phyloP scores from a whole-genome alignment of 2,797 vertebrate species.

The Ataeniobius toweri region DNA sequence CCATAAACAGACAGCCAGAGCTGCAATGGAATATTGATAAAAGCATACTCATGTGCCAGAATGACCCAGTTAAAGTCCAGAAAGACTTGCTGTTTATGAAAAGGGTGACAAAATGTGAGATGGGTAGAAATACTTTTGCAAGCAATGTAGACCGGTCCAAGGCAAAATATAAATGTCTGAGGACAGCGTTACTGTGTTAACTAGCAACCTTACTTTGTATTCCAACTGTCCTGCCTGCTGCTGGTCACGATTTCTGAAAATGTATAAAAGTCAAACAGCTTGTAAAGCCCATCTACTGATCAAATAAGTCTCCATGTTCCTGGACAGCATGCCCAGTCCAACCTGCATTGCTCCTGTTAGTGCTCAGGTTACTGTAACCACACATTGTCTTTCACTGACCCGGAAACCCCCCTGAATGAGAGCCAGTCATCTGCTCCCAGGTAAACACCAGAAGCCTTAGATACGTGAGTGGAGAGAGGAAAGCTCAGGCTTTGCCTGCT shows the following conservation, averaged over 20 bases:
- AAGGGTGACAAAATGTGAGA: background rate
- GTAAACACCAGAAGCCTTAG: constrained; percentile 24
- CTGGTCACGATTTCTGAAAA: background rate
- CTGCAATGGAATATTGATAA: background rate
- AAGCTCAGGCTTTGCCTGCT: constrained; percentile 21
- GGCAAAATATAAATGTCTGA: background rate
- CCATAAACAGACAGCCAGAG: background rate
- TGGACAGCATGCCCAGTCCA: constrained; percentile 7
- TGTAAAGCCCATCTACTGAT: background rate
- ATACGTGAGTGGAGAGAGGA: constrained; percentile 17
- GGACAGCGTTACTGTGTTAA: constrained; percentile 6
- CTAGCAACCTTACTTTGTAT: constrained; percentile 15
- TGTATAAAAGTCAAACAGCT: background rate
- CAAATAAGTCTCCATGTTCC: constrained; percentile 10
- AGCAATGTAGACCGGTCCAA: background rate
- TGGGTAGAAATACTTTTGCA: background rate
- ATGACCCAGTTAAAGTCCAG: background rate
- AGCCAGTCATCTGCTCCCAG: constrained; percentile 38
- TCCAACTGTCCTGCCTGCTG: constrained; percentile 15
- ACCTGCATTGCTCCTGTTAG: constrained; percentile 21
- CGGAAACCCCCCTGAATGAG: constrained; percentile 50
- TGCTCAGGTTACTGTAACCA: constrained; percentile 36
- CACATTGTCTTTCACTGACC: constrained; percentile 43
- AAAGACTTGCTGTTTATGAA: no score
- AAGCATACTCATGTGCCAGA: background rate